Percentiles rank a stretch among this genome's conserved stretches.
Evolutionary conservation across 2,113 vertebrate genomes (phyloP).

Genomic region (Lepus americanus): DNA sequence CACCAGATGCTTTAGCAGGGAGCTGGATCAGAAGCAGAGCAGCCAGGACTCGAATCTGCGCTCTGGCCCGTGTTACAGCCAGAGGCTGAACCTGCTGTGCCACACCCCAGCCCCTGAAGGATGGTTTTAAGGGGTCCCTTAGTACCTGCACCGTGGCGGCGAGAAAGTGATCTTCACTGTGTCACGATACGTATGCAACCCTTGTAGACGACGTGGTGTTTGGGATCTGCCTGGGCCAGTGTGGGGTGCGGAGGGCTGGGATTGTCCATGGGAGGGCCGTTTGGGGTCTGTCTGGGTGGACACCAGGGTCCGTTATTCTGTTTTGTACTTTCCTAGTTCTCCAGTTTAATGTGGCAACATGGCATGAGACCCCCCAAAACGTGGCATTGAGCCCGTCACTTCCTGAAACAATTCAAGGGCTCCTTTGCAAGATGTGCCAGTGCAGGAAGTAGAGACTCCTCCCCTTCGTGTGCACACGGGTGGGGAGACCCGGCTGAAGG

Average conservation of each 20-base stretch:
- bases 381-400: neutral
- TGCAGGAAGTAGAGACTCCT: neutral
- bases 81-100: no score
- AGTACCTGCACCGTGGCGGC: neutral
- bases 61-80: no score
- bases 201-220: neutral
- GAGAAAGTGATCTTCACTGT: neutral
- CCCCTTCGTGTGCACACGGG: neutral
- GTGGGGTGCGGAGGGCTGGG: neutral
- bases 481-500: no score
- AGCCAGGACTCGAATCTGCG: no score
- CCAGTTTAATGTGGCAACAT: neutral
- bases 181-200: fast-evolving
- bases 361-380: fast-evolving
- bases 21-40: no score
- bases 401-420: neutral
- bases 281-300: neutral
- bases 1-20: no score
- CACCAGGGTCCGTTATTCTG: neutral
- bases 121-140: neutral
- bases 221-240: neutral
- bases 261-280: fast-evolving
- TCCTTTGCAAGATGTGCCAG: neutral
- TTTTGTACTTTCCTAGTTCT: neutral
- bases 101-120: neutral